Evolutionary conservation across 1,140 invertebrate species (phyloP).

Genomic region (Lepidurus apus): DNA sequence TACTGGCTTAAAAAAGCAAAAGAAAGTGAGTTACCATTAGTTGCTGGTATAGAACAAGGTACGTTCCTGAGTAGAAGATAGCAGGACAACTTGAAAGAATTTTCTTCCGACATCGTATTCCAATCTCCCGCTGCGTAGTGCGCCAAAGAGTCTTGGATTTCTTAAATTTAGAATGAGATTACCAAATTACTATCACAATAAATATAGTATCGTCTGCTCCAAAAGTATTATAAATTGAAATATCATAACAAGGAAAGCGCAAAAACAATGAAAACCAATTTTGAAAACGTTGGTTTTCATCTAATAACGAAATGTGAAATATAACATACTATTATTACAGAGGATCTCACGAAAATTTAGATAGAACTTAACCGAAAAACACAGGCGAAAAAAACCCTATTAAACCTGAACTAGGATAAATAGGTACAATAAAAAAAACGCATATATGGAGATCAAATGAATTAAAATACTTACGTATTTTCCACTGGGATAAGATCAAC

Average conservation of each 20-base stretch:
- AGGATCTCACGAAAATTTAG: too few species aligned
- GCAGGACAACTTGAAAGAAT: background rate
- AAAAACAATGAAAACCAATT: too few species aligned
- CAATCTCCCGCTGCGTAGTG: background rate
- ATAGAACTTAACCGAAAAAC: too few species aligned
- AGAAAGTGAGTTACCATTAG: background rate
- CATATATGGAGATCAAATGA: background rate
- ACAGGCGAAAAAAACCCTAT: too few species aligned
- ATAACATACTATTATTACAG: too few species aligned
- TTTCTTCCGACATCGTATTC: background rate
- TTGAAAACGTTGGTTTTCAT: too few species aligned
- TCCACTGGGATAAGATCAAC: constrained; percentile 52
- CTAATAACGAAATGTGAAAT: too few species aligned
- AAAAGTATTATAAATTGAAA: background rate
- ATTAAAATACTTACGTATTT: constrained; percentile 44
- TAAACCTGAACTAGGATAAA: background rate
- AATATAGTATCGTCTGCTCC: background rate
- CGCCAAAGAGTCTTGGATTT: background rate
- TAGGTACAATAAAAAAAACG: background rate
- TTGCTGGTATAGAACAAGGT: background rate
- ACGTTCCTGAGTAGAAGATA: background rate
- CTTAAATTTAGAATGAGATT: background rate
- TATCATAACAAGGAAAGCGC: too few species aligned
- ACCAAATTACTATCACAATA: background rate
- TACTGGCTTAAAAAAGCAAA: background rate